Evolutionary conservation across 2,113 vertebrate genomes (phyloP), one percentile per base, ranked within the genome.

Genomic region (Furnarius figulus): DNA sequence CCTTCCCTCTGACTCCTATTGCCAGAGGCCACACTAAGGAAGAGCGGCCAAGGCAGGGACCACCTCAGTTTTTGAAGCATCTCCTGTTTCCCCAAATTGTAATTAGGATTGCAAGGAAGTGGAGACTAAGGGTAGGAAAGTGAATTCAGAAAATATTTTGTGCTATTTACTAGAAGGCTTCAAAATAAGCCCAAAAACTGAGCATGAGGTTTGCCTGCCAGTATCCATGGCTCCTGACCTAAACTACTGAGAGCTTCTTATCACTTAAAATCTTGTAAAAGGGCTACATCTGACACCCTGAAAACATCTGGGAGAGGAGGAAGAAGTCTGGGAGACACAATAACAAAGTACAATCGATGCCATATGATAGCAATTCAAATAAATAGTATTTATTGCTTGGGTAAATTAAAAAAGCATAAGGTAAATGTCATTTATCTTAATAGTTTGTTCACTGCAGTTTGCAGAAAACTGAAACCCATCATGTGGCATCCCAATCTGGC

Each of bases 121-220:
- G 33, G 30, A 74, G 27, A 56, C 3, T 47, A 28, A 63, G 31
- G 62, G 78, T 6, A 65, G 37, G 46, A 24, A 85, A 81, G 18
- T 0, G 1, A 90, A 63, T 35, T 24, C 42, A 46, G 0, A 8
- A 10, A n/a, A 0, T 28, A 50, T 56, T 79, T 89, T 72, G 28
- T 61, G 28, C 18, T 55, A 62, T 42, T 46, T 90, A 66, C 74
- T 53, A 39, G 6, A 70, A 70, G 46, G 35, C 23, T 78, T 90
- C 16, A 49, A 63, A 73, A 66, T 22, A 77, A 79, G 14, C 58
- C 46, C 37, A 23, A 28, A 42, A 80, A 35, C 22, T 23, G 30
- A 2, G 1, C 6, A 17, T 17, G 21, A 76, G 23, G 14, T 90
- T 80, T 74, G 67, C 56, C 59, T 84, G 55, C 14, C 23, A 46